Conservation (phyloP, 2,797 vertebrate genomes). For the Sebastes minor region DNA sequence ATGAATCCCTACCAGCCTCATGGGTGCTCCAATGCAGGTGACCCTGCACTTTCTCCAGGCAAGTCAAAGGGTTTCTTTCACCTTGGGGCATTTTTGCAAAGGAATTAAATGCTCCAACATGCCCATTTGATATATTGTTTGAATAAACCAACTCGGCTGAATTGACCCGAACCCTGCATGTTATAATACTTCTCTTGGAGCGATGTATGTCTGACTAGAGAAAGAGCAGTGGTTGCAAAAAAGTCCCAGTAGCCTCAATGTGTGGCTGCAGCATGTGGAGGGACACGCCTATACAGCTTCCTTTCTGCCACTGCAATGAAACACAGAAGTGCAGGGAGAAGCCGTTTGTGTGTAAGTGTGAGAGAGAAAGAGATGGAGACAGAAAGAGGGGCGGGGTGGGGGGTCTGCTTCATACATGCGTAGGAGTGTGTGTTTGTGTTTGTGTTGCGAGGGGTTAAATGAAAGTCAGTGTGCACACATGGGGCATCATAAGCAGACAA, state of each 20-base stretch:
- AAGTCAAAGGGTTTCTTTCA: constrained; percentile 17
- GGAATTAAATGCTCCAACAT: not conserved
- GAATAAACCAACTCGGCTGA: not conserved
- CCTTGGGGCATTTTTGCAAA: not conserved
- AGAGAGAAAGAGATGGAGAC: constrained; percentile 19
- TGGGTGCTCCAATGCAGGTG: constrained; percentile 5
- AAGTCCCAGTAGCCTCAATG: not conserved
- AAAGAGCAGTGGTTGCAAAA: constrained; percentile 7
- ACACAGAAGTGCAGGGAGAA: constrained; percentile 21
- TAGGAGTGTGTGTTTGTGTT: constrained; percentile 47
- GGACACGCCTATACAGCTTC: constrained; percentile 30
- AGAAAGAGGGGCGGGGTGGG: not conserved
- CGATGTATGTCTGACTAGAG: not conserved
- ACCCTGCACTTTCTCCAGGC: constrained; percentile 5
- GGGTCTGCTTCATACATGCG: constrained; percentile 28
- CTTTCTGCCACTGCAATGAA: constrained; percentile 30
- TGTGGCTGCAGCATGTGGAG: constrained; percentile 7
- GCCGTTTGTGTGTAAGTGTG: constrained; percentile 20
- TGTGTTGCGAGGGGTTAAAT: constrained; percentile 78
- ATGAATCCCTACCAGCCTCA: not conserved
- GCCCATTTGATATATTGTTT: not conserved
- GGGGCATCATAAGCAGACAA: constrained; percentile 83
- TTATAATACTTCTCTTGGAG: not conserved
- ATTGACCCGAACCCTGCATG: not conserved
- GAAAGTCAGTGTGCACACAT: constrained; percentile 81